Evolutionary conservation across 2,797 vertebrate species (phyloP).

Genomic region (Oreochromis grahami): DNA sequence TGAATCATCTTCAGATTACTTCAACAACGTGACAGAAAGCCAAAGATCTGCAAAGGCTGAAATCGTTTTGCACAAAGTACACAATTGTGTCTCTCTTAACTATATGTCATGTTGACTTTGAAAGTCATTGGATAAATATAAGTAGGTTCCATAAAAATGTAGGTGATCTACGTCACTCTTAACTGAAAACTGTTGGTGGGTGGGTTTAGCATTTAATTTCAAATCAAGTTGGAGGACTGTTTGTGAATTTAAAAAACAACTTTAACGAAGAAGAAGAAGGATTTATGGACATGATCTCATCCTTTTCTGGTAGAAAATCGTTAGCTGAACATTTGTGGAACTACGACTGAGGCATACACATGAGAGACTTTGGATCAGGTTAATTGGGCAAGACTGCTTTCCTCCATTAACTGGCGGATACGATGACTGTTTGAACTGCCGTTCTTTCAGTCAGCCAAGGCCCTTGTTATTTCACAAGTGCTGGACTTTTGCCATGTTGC

Average conservation of each 20-base stretch:
- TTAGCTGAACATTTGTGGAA: background rate
- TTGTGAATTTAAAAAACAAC: background rate
- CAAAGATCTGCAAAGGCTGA: background rate
- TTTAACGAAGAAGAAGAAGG: background rate
- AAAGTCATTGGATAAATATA: rapidly evolving
- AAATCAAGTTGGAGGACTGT: background rate
- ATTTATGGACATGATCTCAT: background rate
- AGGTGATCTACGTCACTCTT: background rate
- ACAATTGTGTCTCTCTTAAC: background rate
- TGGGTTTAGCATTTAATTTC: background rate
- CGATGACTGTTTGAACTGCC: slow-evolving; percentile 43
- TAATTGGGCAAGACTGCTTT: slow-evolving; percentile 46
- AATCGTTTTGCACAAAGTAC: background rate
- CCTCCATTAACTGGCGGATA: slow-evolving; percentile 24
- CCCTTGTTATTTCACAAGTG: slow-evolving; percentile 65
- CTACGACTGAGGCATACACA: background rate
- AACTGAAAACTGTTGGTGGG: background rate
- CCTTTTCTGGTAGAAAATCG: background rate
- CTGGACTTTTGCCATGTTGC: slow-evolving; percentile 63
- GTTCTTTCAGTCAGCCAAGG: slow-evolving; percentile 47
- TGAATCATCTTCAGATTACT: background rate
- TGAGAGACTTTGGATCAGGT: background rate
- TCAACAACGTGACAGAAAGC: background rate
- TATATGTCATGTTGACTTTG: background rate
- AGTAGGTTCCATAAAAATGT: background rate